phyloP scores from a whole-genome alignment of 2,888 invertebrate genomes.

The Hydropsyche betteni region DNA sequence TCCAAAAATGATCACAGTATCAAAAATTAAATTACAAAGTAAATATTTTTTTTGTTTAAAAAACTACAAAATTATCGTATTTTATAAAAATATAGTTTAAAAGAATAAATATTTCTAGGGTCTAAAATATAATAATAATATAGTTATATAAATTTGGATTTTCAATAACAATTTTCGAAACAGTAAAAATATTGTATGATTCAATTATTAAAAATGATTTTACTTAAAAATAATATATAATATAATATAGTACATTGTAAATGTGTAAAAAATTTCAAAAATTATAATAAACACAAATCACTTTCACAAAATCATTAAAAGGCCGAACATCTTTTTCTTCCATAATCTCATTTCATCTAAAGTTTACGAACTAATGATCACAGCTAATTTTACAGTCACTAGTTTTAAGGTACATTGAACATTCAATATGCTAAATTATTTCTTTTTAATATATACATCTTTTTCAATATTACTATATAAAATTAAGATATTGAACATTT shows the following conservation, averaged over 20 bases:
- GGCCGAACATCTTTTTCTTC: conserved; percentile 16
- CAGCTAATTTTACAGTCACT: conserved; percentile 52
- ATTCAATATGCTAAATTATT: conserved; percentile 43
- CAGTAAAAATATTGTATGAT: too few relatives aligned
- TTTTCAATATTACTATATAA: too few relatives aligned
- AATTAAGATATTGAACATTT: too few relatives aligned
- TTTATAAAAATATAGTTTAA: background rate
- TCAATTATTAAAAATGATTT: too few relatives aligned
- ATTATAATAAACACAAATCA: background rate
- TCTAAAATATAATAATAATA: background rate
- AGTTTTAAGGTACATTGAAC: conserved; percentile 51
- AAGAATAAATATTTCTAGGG: background rate
- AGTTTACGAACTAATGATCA: conserved; percentile 50
- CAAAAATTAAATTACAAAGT: background rate
- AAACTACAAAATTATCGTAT: background rate
- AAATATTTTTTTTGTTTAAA: background rate
- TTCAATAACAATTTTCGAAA: background rate
- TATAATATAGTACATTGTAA: too few relatives aligned
- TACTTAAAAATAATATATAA: too few relatives aligned
- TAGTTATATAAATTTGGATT: background rate
- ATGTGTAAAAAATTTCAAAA: background rate
- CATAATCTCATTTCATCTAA: conserved; percentile 38
- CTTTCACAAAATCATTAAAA: conserved; percentile 17
- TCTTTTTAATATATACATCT: conserved; percentile 20
- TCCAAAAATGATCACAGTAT: conserved; percentile 9